phyloP scores from a whole-genome alignment of 2,888 invertebrate species.

The Caenorhabditis afra region DNA sequence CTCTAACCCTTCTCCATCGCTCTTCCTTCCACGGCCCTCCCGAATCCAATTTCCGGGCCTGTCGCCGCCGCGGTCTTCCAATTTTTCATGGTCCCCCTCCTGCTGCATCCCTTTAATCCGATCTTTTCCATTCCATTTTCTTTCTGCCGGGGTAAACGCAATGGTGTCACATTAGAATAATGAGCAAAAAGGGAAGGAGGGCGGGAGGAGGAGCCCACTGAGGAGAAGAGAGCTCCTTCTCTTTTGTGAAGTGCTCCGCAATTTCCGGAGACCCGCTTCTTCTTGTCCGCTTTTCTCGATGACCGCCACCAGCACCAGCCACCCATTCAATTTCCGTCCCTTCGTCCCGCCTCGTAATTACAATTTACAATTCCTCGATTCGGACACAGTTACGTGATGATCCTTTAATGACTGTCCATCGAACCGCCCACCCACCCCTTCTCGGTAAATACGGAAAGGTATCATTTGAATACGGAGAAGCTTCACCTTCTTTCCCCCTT shows the following conservation, averaged over 20 bases:
- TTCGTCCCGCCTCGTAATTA: constrained; percentile 36
- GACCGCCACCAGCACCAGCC: constrained; percentile 4
- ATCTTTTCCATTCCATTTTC: constrained; percentile 21
- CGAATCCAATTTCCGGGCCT: constrained; percentile 51
- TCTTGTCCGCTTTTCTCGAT: too few relatives aligned
- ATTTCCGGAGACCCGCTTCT: constrained; percentile 23
- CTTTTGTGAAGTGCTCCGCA: constrained; percentile 47
- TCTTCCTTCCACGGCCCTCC: not conserved
- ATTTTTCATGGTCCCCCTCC: constrained; percentile 56
- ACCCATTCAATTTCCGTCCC: constrained; percentile 2
- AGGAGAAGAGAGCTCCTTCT: not conserved
- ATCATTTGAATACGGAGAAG: constrained; percentile 10
- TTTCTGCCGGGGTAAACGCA: not conserved
- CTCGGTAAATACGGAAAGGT: not conserved
- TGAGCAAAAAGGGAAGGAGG: constrained; percentile 49
- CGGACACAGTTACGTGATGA: constrained; percentile 45
- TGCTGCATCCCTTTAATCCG: constrained; percentile 43
- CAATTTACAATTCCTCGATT: not conserved
- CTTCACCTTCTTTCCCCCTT: not conserved
- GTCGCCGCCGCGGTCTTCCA: not conserved
- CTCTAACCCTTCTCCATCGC: too few relatives aligned
- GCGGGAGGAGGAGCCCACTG: constrained; percentile 8
- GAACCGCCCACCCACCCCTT: not conserved
- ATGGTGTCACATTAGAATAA: constrained; percentile 58
- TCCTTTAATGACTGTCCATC: constrained; percentile 43